These are phyloP conservation scores for Egretta garzetta DNA, from an alignment of 2,113 vertebrate genomes.

Conservation along the genomic window DNA sequence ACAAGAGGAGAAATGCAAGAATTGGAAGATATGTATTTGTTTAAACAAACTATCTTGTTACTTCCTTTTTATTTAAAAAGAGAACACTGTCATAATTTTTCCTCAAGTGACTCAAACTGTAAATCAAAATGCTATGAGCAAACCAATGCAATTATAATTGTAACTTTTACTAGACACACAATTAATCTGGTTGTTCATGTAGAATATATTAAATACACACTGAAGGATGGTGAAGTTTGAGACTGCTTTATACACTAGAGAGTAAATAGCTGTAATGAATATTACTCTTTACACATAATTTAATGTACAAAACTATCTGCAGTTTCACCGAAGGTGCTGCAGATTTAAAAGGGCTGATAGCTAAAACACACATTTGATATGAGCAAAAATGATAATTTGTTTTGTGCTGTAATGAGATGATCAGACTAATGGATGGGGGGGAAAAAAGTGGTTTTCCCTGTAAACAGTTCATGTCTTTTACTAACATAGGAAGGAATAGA, in stretches of 20 bases:
- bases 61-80: neutral
- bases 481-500: neutral
- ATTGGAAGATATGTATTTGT: neutral
- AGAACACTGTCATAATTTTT: neutral
- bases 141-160: neutral
- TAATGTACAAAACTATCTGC: neutral
- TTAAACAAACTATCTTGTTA: neutral
- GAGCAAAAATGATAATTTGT: neutral
- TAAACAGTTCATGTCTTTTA: neutral
- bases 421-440: neutral
- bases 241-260: neutral
- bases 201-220: neutral
- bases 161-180: neutral
- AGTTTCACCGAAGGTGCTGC: neutral
- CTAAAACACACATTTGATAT: neutral
- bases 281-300: neutral
- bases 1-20: neutral
- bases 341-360: neutral
- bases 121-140: conserved; percentile 21
- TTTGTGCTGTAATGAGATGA: neutral
- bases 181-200: neutral
- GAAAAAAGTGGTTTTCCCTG: neutral
- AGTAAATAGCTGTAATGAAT: neutral
- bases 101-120: neutral
- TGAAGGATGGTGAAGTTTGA: neutral